Evolutionary conservation across 2,113 vertebrate genomes (phyloP).

Genomic region (Onychostruthus taczanowskii): DNA sequence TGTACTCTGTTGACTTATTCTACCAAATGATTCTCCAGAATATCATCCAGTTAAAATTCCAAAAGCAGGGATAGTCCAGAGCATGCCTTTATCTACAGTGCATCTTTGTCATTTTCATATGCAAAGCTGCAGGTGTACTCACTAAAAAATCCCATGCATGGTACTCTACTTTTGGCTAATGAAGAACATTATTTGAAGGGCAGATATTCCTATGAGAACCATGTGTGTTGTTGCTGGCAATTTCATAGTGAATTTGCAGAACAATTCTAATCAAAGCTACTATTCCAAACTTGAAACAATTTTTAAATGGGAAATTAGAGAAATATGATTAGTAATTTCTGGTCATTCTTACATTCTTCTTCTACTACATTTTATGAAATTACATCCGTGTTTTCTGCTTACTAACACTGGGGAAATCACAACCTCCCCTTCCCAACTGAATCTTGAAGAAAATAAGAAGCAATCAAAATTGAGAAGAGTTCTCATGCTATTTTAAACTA

Average conservation of each 20-base stretch:
- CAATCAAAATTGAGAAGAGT: background rate
- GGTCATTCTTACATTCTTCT: background rate
- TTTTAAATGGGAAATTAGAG: background rate
- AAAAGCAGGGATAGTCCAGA: rapidly evolving
- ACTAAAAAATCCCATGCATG: background rate
- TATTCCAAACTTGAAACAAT: background rate
- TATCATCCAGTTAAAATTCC: background rate
- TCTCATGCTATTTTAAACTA: background rate
- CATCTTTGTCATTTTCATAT: background rate
- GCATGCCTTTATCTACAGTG: background rate
- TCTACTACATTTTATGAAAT: background rate
- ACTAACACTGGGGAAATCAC: background rate
- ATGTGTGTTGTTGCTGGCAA: background rate
- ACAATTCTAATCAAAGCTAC: background rate
- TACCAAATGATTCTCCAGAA: background rate
- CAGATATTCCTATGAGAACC: background rate
- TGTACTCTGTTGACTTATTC: background rate
- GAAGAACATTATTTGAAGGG: background rate
- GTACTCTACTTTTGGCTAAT: background rate
- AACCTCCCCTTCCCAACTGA: rapidly evolving
- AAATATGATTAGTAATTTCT: background rate
- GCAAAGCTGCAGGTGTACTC: background rate
- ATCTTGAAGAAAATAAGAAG: background rate
- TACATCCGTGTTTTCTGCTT: background rate
- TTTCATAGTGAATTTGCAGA: background rate